Conservation (phyloP, 2,113 vertebrate species). For the Pycnonotus jocosus region DNA sequence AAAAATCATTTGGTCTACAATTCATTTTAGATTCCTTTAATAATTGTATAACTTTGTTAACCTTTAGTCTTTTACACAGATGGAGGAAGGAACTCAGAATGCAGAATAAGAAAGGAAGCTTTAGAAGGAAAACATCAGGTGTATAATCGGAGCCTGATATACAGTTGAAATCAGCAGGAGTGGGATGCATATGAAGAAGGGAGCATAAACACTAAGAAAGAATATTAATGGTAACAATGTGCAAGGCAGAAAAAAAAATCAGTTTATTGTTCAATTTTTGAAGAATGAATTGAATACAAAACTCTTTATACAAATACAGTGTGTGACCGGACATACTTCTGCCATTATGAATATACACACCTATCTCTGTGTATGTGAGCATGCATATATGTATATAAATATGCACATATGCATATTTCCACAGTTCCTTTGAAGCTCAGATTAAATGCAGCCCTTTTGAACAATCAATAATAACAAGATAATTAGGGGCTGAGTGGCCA, state of each 20-base stretch:
- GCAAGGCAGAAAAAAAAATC: neutral
- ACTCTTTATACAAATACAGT: neutral
- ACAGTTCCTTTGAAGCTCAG: neutral
- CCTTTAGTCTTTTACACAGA: neutral
- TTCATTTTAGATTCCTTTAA: neutral
- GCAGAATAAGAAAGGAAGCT: neutral
- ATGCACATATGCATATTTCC: neutral
- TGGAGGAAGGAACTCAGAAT: neutral
- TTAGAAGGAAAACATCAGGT: neutral
- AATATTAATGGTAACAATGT: accelerated
- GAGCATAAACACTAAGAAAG: neutral
- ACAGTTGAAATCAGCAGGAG: neutral
- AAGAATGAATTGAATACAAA: neutral
- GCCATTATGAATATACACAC: neutral
- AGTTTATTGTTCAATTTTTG: neutral
- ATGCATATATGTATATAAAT: neutral
- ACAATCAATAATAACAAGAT: neutral
- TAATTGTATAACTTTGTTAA: neutral
- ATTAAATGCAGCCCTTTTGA: neutral
- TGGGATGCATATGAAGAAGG: neutral
- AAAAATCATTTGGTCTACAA: neutral
- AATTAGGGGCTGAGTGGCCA: neutral
- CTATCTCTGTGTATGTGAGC: neutral
- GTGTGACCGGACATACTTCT: neutral
- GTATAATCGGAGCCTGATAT: neutral